Evolutionary conservation across 2,797 vertebrate genomes (phyloP), one percentile per base, ranked within the genome.

Genomic region (Ataeniobius toweri): DNA sequence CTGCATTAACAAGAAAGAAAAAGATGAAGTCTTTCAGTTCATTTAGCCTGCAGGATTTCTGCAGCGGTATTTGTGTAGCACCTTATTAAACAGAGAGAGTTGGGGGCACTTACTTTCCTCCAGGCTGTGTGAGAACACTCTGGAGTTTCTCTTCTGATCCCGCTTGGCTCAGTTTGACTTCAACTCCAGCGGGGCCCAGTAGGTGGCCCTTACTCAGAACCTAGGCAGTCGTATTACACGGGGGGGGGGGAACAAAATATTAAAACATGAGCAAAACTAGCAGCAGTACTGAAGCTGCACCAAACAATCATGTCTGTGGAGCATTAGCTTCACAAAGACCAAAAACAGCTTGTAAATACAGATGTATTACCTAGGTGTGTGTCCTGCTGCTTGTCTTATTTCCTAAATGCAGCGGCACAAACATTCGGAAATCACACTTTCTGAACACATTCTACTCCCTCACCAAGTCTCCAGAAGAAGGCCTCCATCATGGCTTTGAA

Each of bases 201-300:
- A 89, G 85, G 88, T 99, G 97, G 67, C 97, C 97, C 84, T 97
- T 98, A 95, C 98, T 99, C 84, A 99, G 94, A 75, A 99, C 97
- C 98, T 99, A 89, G 48, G 72, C 26, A 36, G 76, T 10, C 16
- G 69, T 65, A 77, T 8, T 1, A 78, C 13, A 68, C 46, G 16
- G 36, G 14, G 31, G 3, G 16, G 3, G 16, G 31, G 3, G 50
- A 9, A 28, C 20, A 41, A 39, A 28, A 53, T 9, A 56, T 31
- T 61, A 61, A 48, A 55, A 31, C 75, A 58, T 14, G 16, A 55
- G n/a, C 50, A 2, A 5, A 28, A 56, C 36, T 36, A 63, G 24
- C 18, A 22, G 28, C 3, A 24, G 26, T 51, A 36, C 39, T 5
- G 36, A 56, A 14, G 16, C 2, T 39, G 61, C 74, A 55, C 8